Conservation (phyloP, 1,140 invertebrate genomes). For the Macrosteles quadrilineatus region DNA sequence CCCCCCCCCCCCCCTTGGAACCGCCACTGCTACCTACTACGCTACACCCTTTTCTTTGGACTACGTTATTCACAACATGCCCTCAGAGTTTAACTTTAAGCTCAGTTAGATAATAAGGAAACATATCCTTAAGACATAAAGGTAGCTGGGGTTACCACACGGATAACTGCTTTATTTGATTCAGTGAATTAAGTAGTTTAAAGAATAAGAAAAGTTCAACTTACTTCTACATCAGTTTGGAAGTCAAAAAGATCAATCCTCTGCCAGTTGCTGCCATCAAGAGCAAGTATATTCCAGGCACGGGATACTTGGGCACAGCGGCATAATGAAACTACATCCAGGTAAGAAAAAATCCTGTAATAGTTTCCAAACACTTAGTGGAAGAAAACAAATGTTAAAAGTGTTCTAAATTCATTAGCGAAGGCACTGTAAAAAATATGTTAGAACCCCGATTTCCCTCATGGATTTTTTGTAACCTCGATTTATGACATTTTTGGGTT, state of each 20-base stretch:
- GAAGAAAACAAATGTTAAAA: neutral
- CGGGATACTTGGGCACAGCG: slow-evolving; percentile 96
- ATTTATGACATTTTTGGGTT: neutral
- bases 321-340: slow-evolving; percentile 97
- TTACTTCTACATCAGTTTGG: slow-evolving; percentile 96
- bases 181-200: too few species aligned
- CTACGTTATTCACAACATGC: too few species aligned
- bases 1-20: too few species aligned
- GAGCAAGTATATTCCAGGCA: slow-evolving; percentile 95
- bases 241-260: slow-evolving; percentile 98
- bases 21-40: too few species aligned
- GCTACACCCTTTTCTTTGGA: too few species aligned
- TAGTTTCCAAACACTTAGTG: slow-evolving; percentile 33
- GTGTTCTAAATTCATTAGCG: neutral
- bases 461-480: neutral
- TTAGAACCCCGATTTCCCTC: neutral
- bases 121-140: too few species aligned
- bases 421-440: neutral
- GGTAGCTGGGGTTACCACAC: too few species aligned
- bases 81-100: too few species aligned
- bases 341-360: slow-evolving; percentile 91
- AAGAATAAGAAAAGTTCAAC: slow-evolving; percentile 21
- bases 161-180: too few species aligned
- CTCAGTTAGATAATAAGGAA: too few species aligned
- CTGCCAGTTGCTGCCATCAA: slow-evolving; percentile 99